Evolutionary conservation across 2,888 invertebrate genomes (phyloP), one percentile per base, ranked within the genome.

Genomic region (Aromia moschata): DNA sequence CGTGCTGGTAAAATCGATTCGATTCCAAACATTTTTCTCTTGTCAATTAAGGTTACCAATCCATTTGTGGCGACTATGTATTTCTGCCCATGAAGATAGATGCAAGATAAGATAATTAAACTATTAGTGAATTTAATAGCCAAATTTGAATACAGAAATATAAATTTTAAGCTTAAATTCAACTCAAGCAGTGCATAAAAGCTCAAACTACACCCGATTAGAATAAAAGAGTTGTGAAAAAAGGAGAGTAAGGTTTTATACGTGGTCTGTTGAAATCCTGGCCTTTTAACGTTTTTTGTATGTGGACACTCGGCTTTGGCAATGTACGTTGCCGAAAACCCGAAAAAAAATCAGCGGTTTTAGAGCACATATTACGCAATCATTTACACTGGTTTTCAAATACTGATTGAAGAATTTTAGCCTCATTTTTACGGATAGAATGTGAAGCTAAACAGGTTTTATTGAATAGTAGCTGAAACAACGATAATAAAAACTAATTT

Each of bases 221-320:
- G n/a, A n/a, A n/a, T n/a, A n/a, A 33, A 33, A 11, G n/a, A n/a
- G n/a, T 7, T 33, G 33, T 33, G n/a, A 11, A 33, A 7, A 2
- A 33, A 7, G n/a, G 11, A 33, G 2, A 33, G n/a, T 10, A 33
- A n/a, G 2, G 33, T 33, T 2, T 10, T 10, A 33, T 7, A 7
- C n/a, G 5, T 33, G n/a, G 2, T 10, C 11, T 2, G 3, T 10
- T 33, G 33, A 11, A 47, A 15, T 15, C 11, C 14, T 5, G 36
- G 5, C 16, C 33, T 47, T 12, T 11, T 47, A 37, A 47, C 47
- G n/a, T 11, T 30, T 5, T 33, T 4, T 18, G 3, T 47, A 11
- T 47, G 36, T 3, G 33, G 36, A 16, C 36, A 47, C 10, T 37
- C 37, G 5, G 37, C 4, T 20, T 37, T 15, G 11, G 47, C 47